Conservation (phyloP, 2,888 invertebrate species). For the Eurytoma californica region DNA sequence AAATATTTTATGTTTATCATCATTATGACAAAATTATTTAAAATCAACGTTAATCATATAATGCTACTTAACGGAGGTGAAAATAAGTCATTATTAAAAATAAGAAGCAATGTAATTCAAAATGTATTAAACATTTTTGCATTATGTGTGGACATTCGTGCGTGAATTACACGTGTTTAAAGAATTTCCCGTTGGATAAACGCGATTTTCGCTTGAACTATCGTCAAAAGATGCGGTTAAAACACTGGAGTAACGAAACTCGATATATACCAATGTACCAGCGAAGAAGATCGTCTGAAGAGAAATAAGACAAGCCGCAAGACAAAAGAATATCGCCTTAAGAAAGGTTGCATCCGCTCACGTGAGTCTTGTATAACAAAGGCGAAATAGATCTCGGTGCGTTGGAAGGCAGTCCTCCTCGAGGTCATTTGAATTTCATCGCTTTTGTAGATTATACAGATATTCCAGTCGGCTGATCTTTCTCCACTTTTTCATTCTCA, state of each 20-base stretch:
- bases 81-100: no score
- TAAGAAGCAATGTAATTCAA: no score
- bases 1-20: no score
- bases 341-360: neutral
- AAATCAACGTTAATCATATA: no score
- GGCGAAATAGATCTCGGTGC: neutral
- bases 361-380: neutral
- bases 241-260: neutral
- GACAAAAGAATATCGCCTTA: slow-evolving; percentile 14
- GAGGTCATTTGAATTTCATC: no score
- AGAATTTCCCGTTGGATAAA: neutral
- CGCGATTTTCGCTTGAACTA: slow-evolving; percentile 13
- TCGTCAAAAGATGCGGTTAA: neutral
- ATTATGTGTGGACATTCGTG: neutral
- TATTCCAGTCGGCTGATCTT: no score
- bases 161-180: neutral
- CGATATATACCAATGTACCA: neutral
- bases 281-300: slow-evolving; percentile 1
- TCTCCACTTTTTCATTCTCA: no score
- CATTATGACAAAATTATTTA: no score
- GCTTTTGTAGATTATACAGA: no score
- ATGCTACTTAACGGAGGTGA: no score
- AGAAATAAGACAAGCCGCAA: slow-evolving; percentile 7
- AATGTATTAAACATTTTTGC: no score
- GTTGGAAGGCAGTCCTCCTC: no score